Evolutionary conservation across 2,888 invertebrate genomes (phyloP).

Genomic region (Linnaemya vulpina): DNA sequence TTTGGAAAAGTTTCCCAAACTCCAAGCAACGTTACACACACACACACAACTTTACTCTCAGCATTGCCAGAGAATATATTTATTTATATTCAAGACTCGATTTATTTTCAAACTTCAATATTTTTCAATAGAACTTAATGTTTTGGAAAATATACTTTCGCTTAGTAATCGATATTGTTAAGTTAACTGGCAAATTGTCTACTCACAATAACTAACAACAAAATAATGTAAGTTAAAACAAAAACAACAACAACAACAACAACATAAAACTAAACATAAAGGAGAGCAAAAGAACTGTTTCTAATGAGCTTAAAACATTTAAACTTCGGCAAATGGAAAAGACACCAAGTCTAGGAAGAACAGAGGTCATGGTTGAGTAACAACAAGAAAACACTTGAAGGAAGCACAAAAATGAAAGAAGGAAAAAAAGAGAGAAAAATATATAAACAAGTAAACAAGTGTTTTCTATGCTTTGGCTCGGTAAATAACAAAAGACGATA

Average conservation of each 20-base stretch:
- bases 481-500: conserved; percentile 64
- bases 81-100: background rate
- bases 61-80: no score
- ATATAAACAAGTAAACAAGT: conserved; percentile 57
- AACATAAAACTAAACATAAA: background rate
- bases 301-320: conserved; percentile 79
- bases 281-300: conserved; percentile 39
- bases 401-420: conserved; percentile 4
- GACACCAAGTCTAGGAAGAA: conserved; percentile 62
- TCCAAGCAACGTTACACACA: no score
- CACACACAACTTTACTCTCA: no score
- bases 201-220: conserved; percentile 69
- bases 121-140: conserved; percentile 61
- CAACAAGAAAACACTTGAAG: conserved; percentile 56
- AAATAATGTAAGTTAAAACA: conserved; percentile 3
- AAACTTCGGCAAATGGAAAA: conserved; percentile 64
- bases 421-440: background rate
- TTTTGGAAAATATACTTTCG: conserved; percentile 68
- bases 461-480: conserved; percentile 2
- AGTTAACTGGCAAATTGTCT: conserved; percentile 68
- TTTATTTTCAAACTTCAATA: conserved; percentile 33
- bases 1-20: no score
- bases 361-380: conserved; percentile 72
- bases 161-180: conserved; percentile 69
- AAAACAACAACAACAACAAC: conserved; percentile 7